Base-by-base conservation (phyloP, 1,140 invertebrate species). In the Drosophila serrata region DNA sequence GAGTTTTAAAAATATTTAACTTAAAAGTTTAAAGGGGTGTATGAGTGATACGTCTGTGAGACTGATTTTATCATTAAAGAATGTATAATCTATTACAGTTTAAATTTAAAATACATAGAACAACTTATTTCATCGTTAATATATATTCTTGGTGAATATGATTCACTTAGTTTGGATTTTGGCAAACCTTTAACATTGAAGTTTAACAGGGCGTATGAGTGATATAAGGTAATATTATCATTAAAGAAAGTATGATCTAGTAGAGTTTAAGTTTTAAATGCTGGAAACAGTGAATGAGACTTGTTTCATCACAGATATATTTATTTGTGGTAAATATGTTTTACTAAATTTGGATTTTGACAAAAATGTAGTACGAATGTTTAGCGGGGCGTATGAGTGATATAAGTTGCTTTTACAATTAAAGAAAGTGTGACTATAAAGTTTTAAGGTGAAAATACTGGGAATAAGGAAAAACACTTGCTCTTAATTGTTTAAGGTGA, bases 301-400 rank as follows among this genome's bases (percentile, higher is more conserved):
- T 24, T 24, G 2, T 24, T 24, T 24, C 24, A 24, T 24, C 4
- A n/a, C n/a, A n/a, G n/a, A n/a, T n/a, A n/a, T n/a, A n/a, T n/a
- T n/a, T n/a, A n/a, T n/a, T n/a, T n/a, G n/a, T n/a, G 24, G 33
- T 31, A 7, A 58, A 59, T 22, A n/a, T 9, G 15, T n/a, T 19
- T 27, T 1, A 17, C 3, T 17, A 11, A 7, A 9, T 12, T 15
- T 17, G 17, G 19, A n/a, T 22, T 70, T 22, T 11, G 5, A 37
- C 33, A 46, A 56, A 29, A 11, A 57, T 39, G 1, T 4, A 35
- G n/a, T n/a, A n/a, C n/a, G 15, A 17, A 24, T 3, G 65, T 12
- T 35, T 22, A 6, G 37, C 24, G 37, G 46, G 46, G 61, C 62
- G 65, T 67, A 69, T 69, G 39, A 53, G 46, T 69, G 15, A 67